These are phyloP conservation scores for Hypocryptadius cinnamomeus DNA, from an alignment of 2,113 vertebrate genomes.

Conservation along the genomic window DNA sequence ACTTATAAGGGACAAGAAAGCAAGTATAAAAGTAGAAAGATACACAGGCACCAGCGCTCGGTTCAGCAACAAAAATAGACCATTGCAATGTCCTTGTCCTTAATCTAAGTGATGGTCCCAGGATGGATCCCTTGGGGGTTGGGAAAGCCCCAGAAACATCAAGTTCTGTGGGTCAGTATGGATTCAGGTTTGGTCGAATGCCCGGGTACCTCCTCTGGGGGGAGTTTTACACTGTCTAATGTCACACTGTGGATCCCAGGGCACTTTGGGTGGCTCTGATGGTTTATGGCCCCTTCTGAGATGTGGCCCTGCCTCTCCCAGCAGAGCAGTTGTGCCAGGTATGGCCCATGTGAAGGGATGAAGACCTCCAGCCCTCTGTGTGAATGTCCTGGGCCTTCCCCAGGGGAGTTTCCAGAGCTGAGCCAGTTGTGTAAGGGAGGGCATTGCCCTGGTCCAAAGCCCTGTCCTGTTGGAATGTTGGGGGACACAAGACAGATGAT, in stretches of 20 bases:
- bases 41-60: too few relatives aligned
- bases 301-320: neutral
- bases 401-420: neutral
- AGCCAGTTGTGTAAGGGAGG: neutral
- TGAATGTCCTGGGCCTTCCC: neutral
- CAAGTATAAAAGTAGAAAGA: too few relatives aligned
- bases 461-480: too few relatives aligned
- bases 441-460: neutral
- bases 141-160: neutral
- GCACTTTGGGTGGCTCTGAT: neutral
- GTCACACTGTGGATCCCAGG: neutral
- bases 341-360: neutral
- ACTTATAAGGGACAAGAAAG: neutral
- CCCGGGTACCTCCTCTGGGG: neutral
- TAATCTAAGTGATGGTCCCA: too few relatives aligned
- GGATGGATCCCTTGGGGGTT: too few relatives aligned
- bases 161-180: neutral
- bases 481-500: too few relatives aligned
- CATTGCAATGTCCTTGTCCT: too few relatives aligned
- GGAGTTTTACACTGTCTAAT: neutral
- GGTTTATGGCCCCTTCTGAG: neutral
- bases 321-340: neutral
- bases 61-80: too few relatives aligned
- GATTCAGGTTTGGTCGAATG: neutral
- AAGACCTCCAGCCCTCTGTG: neutral